Evolutionary conservation across 2,113 vertebrate genomes (phyloP).

Genomic region (Vireo altiloquus): DNA sequence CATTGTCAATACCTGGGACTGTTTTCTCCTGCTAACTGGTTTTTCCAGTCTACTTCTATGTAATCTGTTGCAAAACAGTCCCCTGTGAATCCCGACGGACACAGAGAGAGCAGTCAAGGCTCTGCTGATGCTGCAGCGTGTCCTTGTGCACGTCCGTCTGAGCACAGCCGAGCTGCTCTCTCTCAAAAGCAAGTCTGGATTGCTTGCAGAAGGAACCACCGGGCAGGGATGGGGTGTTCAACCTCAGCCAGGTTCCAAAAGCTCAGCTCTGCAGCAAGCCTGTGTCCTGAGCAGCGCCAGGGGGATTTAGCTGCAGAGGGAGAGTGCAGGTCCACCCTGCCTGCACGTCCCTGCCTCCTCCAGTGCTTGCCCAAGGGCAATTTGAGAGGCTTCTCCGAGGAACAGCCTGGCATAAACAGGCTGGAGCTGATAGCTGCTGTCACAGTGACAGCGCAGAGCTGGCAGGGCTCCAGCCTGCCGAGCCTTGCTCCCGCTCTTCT

Average conservation of each 20-base stretch:
- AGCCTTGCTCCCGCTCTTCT: not conserved
- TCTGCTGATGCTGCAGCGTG: accelerated
- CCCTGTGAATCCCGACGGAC: not conserved
- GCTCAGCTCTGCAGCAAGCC: accelerated
- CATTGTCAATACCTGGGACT: not conserved
- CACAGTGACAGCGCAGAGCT: not conserved
- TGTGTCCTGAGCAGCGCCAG: accelerated
- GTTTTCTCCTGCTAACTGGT: slow-evolving; percentile 8
- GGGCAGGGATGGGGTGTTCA: not conserved
- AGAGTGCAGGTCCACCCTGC: not conserved
- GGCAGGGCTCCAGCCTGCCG: not conserved
- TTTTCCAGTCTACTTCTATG: slow-evolving; percentile 30
- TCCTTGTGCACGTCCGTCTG: accelerated
- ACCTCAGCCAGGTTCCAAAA: not conserved
- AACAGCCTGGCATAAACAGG: not conserved
- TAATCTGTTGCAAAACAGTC: not conserved
- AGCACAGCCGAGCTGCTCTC: not conserved
- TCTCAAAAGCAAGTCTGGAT: accelerated
- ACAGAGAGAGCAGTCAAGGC: accelerated
- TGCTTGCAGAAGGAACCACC: accelerated
- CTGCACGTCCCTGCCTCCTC: not conserved
- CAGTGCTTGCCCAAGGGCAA: not conserved
- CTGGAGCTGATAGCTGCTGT: not conserved
- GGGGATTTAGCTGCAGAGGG: accelerated
- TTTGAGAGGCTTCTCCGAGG: not conserved